Evolutionary conservation across 2,113 vertebrate species (phyloP).

Genomic region (Cairina moschata): DNA sequence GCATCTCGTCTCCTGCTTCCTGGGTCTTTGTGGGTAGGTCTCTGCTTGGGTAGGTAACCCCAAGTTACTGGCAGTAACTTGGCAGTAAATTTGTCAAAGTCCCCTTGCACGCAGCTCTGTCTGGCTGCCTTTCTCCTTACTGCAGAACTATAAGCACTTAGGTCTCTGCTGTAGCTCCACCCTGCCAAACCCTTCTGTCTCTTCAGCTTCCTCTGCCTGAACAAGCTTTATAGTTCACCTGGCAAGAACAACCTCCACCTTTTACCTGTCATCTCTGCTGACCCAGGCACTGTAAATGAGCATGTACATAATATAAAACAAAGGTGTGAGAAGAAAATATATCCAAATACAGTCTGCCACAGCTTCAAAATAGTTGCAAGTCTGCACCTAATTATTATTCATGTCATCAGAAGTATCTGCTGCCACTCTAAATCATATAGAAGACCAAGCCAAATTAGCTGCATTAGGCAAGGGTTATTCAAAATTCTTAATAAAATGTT

Average conservation of each 20-base stretch:
- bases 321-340: not conserved
- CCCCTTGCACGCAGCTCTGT: not conserved
- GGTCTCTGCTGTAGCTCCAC: not conserved
- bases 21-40: not conserved
- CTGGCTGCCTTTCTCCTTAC: not conserved
- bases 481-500: not conserved
- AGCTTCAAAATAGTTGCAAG: not conserved
- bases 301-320: not conserved
- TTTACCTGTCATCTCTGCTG: not conserved
- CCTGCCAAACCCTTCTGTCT: not conserved
- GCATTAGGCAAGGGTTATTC: not conserved
- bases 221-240: not conserved
- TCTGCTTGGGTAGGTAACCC: not conserved
- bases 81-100: not conserved
- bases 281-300: not conserved
- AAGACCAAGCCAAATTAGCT: not conserved
- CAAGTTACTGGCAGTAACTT: not conserved
- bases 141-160: not conserved
- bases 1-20: not conserved
- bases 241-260: not conserved
- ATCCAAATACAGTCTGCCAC: not conserved
- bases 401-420: not conserved
- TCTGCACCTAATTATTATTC: not conserved
- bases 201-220: not conserved
- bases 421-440: not conserved